phyloP scores from a whole-genome alignment of 2,113 vertebrate species.

The Corythoichthys haematopterus region DNA sequence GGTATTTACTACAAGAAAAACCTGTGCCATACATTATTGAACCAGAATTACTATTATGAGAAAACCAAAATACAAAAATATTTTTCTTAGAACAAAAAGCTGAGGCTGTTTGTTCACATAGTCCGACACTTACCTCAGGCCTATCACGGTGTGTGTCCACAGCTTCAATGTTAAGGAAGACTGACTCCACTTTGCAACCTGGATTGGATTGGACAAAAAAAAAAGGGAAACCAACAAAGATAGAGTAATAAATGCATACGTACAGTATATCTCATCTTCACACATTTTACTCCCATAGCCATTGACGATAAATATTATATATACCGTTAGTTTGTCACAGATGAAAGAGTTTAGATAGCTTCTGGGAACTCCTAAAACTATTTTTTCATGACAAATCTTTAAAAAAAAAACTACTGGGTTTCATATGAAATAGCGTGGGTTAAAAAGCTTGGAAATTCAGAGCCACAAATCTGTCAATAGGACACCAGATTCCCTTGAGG shows the following conservation, averaged over 20 bases:
- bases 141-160: conserved; percentile 86
- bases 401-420: no score
- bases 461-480: no score
- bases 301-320: background rate
- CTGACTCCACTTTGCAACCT: conserved; percentile 86
- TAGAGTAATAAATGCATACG: background rate
- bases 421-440: no score
- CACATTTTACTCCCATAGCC: no score
- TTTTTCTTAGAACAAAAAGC: background rate
- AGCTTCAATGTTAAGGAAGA: conserved; percentile 85
- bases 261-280: no score
- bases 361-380: no score
- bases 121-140: conserved; percentile 51
- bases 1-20: no score
- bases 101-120: background rate
- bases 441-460: no score
- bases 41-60: background rate
- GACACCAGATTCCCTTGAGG: no score
- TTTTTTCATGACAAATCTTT: no score
- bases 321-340: no score
- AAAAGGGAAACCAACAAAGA: background rate
- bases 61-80: background rate
- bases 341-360: no score
- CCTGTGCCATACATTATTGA: background rate
- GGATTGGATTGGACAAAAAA: background rate